Base-by-base conservation (phyloP, 2,113 vertebrate genomes). In the Pachyramphus minor region DNA sequence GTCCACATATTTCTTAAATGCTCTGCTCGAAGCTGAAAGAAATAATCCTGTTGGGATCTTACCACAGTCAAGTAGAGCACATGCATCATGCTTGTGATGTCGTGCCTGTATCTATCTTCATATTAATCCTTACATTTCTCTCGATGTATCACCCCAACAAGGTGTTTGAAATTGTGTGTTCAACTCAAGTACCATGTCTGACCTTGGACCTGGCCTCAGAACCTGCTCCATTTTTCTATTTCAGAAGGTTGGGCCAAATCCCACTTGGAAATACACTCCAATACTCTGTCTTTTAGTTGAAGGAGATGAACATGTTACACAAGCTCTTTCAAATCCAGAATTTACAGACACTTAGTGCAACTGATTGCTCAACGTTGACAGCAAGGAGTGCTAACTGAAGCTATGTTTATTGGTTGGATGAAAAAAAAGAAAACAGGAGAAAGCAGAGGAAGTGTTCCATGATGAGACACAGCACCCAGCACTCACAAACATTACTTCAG, bases 381-480 rank as follows among this genome's bases (percentile, higher is more conserved):
- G 68, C 56, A 89, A 85, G 23, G 35, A 77, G 56, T 75, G 73
- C 64, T 94, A 92, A 41, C 4, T 78, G 56, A 77, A 83, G 35
- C 49, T 31, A 11, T 87, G 72, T 93, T 95, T 93, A 75, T 78
- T 50, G 81, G 39, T 33, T 89, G 83, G 52, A 78, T 72, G 47
- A 74, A 64, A 78, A 66, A 91, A 82, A 49, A 68, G 27, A 68
- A 31, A 89, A 73, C 41, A 50, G 33, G 19, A 85, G 56, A 81
- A 95, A 89, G 87, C 0, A 0, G 76, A 95, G 50, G 72, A 94
- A 93, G 73, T 62, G 83, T 84, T 93, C 60, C 44, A 22, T 68
- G 93, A 97, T 81, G 92, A 89, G 80, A 81, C 44, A 69, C 59
- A 90, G 72, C 39, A 80, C 33, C 35, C 84, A 84, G 49, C n/a